phyloP scores from a whole-genome alignment of 2,888 invertebrate genomes.

The Lasioglossum calceatum region DNA sequence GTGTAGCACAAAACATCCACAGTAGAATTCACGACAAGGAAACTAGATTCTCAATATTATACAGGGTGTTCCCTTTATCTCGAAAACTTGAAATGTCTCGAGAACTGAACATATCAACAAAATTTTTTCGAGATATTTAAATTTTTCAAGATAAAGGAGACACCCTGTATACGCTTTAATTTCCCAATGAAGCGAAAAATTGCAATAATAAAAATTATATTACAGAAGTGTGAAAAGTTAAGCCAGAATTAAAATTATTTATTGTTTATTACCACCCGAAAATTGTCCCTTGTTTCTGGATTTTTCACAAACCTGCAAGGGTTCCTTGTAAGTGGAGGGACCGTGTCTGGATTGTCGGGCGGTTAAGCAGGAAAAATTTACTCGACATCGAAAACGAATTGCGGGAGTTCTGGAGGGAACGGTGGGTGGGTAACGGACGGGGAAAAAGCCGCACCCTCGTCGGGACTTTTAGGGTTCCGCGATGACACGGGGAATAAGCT shows the following conservation, averaged over 20 bases:
- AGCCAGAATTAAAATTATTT: background rate
- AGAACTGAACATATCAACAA: too few relatives aligned
- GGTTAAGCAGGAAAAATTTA: constrained; percentile 55
- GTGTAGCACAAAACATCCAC: too few relatives aligned
- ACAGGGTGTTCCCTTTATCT: too few relatives aligned
- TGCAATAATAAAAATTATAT: background rate
- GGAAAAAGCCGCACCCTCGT: constrained; percentile 25
- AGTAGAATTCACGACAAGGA: background rate
- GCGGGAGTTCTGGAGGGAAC: background rate
- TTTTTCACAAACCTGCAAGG: background rate
- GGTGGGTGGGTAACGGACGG: background rate
- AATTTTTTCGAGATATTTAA: too few relatives aligned
- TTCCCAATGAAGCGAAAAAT: background rate
- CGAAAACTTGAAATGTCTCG: too few relatives aligned
- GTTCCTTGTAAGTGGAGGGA: constrained; percentile 32
- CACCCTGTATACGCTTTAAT: background rate
- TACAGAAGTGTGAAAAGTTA: background rate
- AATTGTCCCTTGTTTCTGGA: too few relatives aligned
- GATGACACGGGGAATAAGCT: constrained; percentile 62
- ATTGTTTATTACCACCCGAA: background rate
- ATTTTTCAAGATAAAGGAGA: too few relatives aligned
- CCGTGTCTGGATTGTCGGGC: constrained; percentile 40
- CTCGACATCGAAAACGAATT: constrained; percentile 61
- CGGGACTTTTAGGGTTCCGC: constrained; percentile 55
- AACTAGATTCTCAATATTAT: background rate